Evolutionary conservation across 2,797 vertebrate genomes (phyloP), one percentile per base, ranked within the genome.

Genomic region (Melanotaenia maccullochi): DNA sequence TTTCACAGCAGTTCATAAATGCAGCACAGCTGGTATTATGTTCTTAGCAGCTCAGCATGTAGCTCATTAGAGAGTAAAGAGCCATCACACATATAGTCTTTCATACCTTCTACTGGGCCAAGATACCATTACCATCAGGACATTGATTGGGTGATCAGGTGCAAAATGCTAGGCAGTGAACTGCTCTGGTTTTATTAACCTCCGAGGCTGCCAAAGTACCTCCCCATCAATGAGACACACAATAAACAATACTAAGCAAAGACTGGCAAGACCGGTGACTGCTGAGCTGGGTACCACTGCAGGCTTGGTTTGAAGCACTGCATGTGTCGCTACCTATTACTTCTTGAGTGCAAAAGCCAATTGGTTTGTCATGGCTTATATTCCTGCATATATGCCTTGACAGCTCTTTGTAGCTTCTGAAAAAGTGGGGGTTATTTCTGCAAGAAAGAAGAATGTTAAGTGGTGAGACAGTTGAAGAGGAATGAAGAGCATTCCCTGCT

Each of bases 401-500:
- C 71, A 73, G 65, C 51, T 67, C 78, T 66, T 68, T 68, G 77
- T 52, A 60, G 73, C 70, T 68, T 71, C 76, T 82, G 71, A 88
- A 86, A 84, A 88, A 84, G 85, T 76, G 72, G 65, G 47, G 69
- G 38, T 58, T 66, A 83, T 89, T 88, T 89, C 81, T 84, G 64
- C 40, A 64, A 73, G 79, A 79, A 85, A 78, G 71, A 40, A 47
- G 81, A 82, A 84, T 84, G 81, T 82, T 89, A 89, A 85, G 79
- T 74, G 77, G 73, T 28, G 70, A 85, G 83, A 87, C 65, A 76
- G 81, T 80, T 84, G 74, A 57, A 84, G 75, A 81, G 72, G 76
- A 82, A 88, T 86, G 88, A 87, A 82, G 86, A 75, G 84, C 66
- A 78, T 68, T 86, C 78, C 84, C 85, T 70, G 88, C 80, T 91